Base-by-base conservation (phyloP, 2,113 vertebrate genomes). In the Eira barbara region DNA sequence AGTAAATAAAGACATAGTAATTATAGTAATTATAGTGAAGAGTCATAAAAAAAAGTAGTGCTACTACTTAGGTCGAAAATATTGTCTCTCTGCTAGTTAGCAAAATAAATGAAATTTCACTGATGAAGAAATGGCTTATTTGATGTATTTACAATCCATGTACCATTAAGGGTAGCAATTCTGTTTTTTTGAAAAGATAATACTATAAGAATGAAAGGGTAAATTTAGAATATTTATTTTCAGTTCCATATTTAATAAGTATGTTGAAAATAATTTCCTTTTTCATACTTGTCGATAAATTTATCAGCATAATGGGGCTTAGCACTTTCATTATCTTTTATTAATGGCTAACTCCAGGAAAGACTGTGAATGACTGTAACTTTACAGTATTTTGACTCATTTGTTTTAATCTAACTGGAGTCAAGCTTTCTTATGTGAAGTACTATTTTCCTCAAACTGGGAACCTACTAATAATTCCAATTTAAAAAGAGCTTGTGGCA, bases 391-490 rank as follows among this genome's bases (percentile, higher is more conserved):
- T 98, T 98, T 98, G 96, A 94, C 73, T 93, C 57, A 86, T 96
- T 97, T 88, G 91, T 96, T 84, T 96, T 98, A 97, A 97, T 98
- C 98, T 98, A 98, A 97, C 92, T 23, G n/a, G 97, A 98, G 94
- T 98, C 97, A 98, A 94, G 95, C 95, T 98, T 99, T 98, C 98
- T 95, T 98, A 97, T 98, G 96, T 98, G 98, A 98, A 98, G 97
- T 97, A 98, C 95, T 98, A 52, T 98, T 99, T 98, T 98, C 95
- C 97, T 99, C 94, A 97, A 97, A 4, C 88, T 98, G 94, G 97
- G 97, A 98, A 96, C 92, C 61, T 98, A 98, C 96, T 97, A 97
- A 95, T 94, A 98, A 97, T 98, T 98, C 97, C 93, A 98, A 84
- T 98, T 98, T 98, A 94, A 95, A 98, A 99, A 98, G 82, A 98